Percentiles rank a stretch among this genome's conserved stretches.
phyloP scores from a whole-genome alignment of 2,888 invertebrate genomes.

The Drosophila atroscutellata region DNA sequence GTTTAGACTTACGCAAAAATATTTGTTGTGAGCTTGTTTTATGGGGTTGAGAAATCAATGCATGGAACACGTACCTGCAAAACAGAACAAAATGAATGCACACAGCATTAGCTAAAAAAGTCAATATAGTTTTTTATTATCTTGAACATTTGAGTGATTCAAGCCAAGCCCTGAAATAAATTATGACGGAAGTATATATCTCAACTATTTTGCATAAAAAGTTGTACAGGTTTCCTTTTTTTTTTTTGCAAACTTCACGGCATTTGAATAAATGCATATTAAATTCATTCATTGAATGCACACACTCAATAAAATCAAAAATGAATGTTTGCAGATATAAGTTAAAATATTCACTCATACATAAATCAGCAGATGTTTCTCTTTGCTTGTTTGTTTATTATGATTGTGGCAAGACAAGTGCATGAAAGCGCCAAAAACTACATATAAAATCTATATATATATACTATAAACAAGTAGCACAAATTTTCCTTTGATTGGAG shows the following conservation, averaged over 20 bases:
- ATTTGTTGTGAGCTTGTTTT: conserved; percentile 23
- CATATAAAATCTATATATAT: background rate
- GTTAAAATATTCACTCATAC: background rate
- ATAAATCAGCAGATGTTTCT: conserved; percentile 28
- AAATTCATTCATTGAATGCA: conserved; percentile 17
- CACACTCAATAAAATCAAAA: conserved; percentile 1
- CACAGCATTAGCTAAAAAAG: conserved; percentile 20
- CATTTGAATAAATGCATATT: conserved; percentile 32
- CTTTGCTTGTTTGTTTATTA: conserved; percentile 14
- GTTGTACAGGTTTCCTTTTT: conserved; percentile 8
- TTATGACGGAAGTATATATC: conserved; percentile 33
- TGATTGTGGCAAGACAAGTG: conserved; percentile 21
- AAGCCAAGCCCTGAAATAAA: conserved; percentile 23
- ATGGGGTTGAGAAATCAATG: conserved; percentile 37
- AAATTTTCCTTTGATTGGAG: conserved; percentile 3
- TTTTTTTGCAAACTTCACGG: background rate
- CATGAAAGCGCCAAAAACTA: conserved; percentile 19
- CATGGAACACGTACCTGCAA: conserved; percentile 69
- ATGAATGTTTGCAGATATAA: background rate
- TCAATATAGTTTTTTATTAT: background rate
- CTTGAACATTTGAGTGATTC: conserved; percentile 6
- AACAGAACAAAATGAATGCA: conserved; percentile 26
- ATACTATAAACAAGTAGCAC: conserved; percentile 18
- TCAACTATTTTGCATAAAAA: conserved; percentile 21
- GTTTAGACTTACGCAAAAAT: conserved; percentile 50